Evolutionary conservation across 2,113 vertebrate species (phyloP), one percentile per base, ranked within the genome.

Genomic region (Mirounga angustirostris): DNA sequence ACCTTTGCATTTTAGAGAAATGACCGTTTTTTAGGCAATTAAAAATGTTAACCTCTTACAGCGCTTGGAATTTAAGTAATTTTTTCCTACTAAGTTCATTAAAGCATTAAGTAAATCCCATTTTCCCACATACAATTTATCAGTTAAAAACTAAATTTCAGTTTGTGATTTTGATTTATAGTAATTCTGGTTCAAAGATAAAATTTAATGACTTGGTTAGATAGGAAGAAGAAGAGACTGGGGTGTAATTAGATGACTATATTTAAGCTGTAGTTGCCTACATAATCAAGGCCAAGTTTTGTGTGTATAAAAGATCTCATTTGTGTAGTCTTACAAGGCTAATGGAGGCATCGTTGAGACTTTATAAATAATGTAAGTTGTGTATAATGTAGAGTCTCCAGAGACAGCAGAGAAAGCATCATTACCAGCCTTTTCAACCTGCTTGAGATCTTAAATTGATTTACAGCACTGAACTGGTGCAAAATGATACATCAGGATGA

Each of bases 301-400:
- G 97, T 96, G 97, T 98, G 97, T 98, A 98, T 98, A 98, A 98
- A 98, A 98, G 98, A 99, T 95, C 98, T 99, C 99, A 99, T 99
- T 99, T 99, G 99, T 99, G 99, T 98, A 98, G 98, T 97, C 98
- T 98, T 98, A 98, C 94, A 98, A 98, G 99, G 99, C 99, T 99
- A 99, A 99, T 99, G 99, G 99, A 99, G 98, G 99, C 99, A 99
- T 99, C 98, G 98, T 99, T 99, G 99, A 98, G 98, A 98, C 99
- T 99, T 99, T 99, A 99, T 99, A 99, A 99, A 99, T 99, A 99
- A 99, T 99, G 99, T 99, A 99, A 99, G 99, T 99, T 99, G 99
- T 99, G 99, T 99, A 99, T 99, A 99, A 99, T 99, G 99, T 99
- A 92, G 98, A 97, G 97, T 99, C 99, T 98, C 99, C 12, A 59